A percentile compares a stretch with the other conserved stretches of the same genome.
phyloP scores from a whole-genome alignment of 2,797 vertebrate species.

The Ispidina lecontei region DNA sequence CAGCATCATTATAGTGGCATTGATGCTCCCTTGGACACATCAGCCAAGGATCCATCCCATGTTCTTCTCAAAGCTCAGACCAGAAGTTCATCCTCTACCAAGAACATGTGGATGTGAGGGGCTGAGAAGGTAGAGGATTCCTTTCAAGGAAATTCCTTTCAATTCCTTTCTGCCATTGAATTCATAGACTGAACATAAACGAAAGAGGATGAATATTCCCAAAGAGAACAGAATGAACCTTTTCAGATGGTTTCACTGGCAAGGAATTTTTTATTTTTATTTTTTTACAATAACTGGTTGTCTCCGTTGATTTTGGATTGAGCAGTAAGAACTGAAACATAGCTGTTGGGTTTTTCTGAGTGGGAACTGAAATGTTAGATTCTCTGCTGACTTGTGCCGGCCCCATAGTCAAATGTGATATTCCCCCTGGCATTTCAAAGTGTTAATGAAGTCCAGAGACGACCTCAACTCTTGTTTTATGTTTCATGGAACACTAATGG shows the following conservation, averaged over 20 bases:
- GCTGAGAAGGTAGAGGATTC: background rate
- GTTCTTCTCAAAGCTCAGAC: background rate
- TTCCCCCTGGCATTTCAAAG: slow-evolving; percentile 47
- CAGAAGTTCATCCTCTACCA: background rate
- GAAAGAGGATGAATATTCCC: background rate
- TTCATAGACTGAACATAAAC: background rate
- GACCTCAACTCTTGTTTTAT: background rate
- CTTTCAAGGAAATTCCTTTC: background rate
- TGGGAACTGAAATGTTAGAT: slow-evolving; percentile 48
- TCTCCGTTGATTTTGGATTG: slow-evolving; percentile 49
- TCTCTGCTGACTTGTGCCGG: slow-evolving; percentile 33
- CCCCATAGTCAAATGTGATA: slow-evolving; percentile 22
- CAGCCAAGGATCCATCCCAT: background rate
- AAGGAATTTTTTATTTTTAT: background rate
- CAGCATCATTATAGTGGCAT: background rate
- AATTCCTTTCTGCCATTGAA: background rate
- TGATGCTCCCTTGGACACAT: background rate
- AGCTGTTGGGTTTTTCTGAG: background rate
- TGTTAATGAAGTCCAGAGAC: slow-evolving; percentile 56
- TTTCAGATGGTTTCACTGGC: slow-evolving; percentile 28
- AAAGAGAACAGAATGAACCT: slow-evolving; percentile 11
- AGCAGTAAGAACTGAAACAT: slow-evolving; percentile 8
- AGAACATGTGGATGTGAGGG: background rate
- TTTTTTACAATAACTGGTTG: background rate
- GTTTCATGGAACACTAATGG: slow-evolving; percentile 53